Evolutionary conservation across 2,797 vertebrate genomes (phyloP).

Genomic region (Rhynchotus rufescens): DNA sequence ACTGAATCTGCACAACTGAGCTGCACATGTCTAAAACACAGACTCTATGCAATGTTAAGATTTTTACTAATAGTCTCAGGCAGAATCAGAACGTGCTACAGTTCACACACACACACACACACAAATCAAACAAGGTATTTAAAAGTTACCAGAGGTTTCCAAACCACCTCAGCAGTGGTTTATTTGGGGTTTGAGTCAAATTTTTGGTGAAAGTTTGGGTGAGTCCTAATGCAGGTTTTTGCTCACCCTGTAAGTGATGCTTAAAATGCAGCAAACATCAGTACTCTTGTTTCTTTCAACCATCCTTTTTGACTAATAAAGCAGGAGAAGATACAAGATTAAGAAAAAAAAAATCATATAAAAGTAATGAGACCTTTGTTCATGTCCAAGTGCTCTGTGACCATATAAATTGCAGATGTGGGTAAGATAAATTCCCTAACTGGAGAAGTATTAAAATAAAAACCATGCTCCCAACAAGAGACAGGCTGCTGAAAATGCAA

Average conservation of each 20-base stretch:
- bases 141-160: slow-evolving; percentile 67
- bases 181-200: slow-evolving; percentile 71
- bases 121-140: slow-evolving; percentile 64
- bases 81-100: slow-evolving; percentile 26
- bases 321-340: slow-evolving; percentile 58
- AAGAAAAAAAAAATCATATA: slow-evolving; percentile 56
- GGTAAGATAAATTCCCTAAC: slow-evolving; percentile 64
- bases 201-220: slow-evolving; percentile 55
- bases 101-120: not conserved
- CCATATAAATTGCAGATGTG: slow-evolving; percentile 73
- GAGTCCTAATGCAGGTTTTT: slow-evolving; percentile 65
- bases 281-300: slow-evolving; percentile 33
- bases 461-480: slow-evolving; percentile 59
- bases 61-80: slow-evolving; percentile 23
- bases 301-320: slow-evolving; percentile 48
- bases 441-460: slow-evolving; percentile 70
- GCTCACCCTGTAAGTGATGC: slow-evolving; percentile 55
- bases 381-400: slow-evolving; percentile 53
- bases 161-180: slow-evolving; percentile 48
- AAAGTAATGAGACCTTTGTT: slow-evolving; percentile 72
- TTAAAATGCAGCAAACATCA: not conserved
- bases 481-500: slow-evolving; percentile 73
- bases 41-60: slow-evolving; percentile 10
- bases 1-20: not conserved
- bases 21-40: not conserved